These are phyloP conservation scores for Thera britannica DNA, from an alignment of 2,888 invertebrate species.

Conservation along the genomic window DNA sequence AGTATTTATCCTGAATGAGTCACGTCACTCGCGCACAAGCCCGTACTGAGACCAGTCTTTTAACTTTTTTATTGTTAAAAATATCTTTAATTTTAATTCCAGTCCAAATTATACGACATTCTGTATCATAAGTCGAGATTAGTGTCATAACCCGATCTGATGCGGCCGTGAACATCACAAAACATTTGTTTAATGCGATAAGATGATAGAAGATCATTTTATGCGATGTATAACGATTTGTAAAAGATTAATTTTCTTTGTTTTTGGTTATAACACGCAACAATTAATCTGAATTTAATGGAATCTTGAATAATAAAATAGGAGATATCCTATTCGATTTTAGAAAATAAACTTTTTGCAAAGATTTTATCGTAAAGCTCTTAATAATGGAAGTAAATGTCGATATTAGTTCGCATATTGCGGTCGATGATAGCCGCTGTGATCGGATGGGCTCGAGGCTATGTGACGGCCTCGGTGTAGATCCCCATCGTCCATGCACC, in stretches of 20 bases:
- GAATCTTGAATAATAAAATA: not conserved
- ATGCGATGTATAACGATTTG: conserved; percentile 57
- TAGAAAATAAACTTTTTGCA: conserved; percentile 1
- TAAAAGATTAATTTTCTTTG: conserved; percentile 49
- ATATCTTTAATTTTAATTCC: conserved; percentile 73
- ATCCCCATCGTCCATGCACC: conserved; percentile 67
- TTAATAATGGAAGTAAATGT: conserved; percentile 59
- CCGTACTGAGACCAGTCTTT: conserved; percentile 50
- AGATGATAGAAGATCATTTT: conserved; percentile 66
- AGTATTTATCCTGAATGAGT: conserved; percentile 51
- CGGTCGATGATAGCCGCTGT: conserved; percentile 63
- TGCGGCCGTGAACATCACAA: conserved; percentile 66
- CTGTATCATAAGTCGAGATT: conserved; percentile 76
- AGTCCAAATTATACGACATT: conserved; percentile 75
- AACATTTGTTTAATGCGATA: conserved; percentile 75
- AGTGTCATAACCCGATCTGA: conserved; percentile 71
- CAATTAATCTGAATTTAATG: not conserved
- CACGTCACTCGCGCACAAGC: conserved; percentile 46
- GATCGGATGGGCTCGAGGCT: conserved; percentile 71
- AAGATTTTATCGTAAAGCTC: conserved; percentile 29
- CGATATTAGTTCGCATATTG: conserved; percentile 71
- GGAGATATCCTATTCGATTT: not conserved
- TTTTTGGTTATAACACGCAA: conserved; percentile 19
- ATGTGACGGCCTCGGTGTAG: conserved; percentile 72
- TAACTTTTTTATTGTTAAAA: conserved; percentile 61